phyloP scores from a whole-genome alignment of 2,888 invertebrate species.

The Drosophila imparisetae region DNA sequence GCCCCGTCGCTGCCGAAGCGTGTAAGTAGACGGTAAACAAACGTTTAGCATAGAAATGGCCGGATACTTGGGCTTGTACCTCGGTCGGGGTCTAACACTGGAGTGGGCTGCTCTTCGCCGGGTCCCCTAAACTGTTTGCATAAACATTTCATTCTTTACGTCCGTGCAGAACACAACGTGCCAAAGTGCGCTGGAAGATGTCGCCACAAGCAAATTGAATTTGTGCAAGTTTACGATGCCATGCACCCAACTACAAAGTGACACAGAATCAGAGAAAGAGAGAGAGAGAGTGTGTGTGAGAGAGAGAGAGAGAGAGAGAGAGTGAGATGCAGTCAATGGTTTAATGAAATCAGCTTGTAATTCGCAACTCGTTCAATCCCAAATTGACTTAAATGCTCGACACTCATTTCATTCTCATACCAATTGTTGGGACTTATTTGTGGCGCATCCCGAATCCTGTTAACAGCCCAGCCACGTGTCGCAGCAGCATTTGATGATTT shows the following conservation, averaged over 20 bases:
- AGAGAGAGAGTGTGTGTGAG: neutral
- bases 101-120: neutral
- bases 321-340: constrained; percentile 6
- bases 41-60: constrained; percentile 72
- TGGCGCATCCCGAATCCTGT: constrained; percentile 11
- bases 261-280: neutral
- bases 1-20: constrained; percentile 24
- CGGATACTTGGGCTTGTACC: constrained; percentile 22
- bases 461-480: constrained; percentile 50
- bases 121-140: constrained; percentile 70
- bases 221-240: constrained; percentile 47
- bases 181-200: constrained; percentile 60
- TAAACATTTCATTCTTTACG: constrained; percentile 61
- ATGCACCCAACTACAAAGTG: neutral
- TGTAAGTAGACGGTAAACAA: constrained; percentile 67
- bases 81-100: neutral
- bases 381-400: constrained; percentile 41
- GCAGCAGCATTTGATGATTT: constrained; percentile 36
- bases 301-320: neutral
- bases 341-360: constrained; percentile 41
- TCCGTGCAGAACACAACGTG: constrained; percentile 54
- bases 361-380: constrained; percentile 53
- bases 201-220: constrained; percentile 67
- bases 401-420: constrained; percentile 14
- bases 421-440: constrained; percentile 23